phyloP scores from a whole-genome alignment of 2,113 vertebrate genomes.

The Uria lomvia region DNA sequence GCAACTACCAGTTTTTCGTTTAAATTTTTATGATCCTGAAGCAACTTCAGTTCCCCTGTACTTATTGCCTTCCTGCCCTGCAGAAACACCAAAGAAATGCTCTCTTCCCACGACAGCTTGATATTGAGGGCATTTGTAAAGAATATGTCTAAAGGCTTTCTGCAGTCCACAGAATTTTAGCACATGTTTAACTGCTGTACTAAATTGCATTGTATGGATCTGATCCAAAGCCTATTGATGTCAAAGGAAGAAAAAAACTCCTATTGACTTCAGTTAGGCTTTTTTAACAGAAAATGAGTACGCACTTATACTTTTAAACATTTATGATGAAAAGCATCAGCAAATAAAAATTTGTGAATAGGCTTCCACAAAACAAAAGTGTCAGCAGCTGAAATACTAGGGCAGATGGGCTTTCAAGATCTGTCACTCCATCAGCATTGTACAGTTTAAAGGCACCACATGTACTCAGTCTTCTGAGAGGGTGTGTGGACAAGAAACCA shows the following conservation, averaged over 20 bases:
- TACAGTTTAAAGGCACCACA: constrained; percentile 35
- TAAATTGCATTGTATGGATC: constrained; percentile 1
- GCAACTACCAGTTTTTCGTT: neutral
- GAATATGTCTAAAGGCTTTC: neutral
- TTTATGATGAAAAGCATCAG: constrained; percentile 9
- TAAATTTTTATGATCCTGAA: neutral
- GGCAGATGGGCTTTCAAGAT: constrained; percentile 49
- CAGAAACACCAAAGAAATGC: neutral
- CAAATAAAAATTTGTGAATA: constrained; percentile 52
- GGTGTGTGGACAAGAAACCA: neutral
- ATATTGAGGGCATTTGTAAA: neutral
- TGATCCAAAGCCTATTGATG: constrained; percentile 30
- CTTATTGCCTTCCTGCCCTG: neutral
- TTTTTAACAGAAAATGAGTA: constrained; percentile 3
- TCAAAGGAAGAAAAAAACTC: constrained; percentile 39
- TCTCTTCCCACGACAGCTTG: neutral
- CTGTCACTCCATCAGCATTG: constrained; percentile 35
- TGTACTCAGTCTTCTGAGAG: neutral
- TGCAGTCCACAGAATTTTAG: neutral
- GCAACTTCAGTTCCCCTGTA: neutral
- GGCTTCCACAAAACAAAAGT: constrained; percentile 25
- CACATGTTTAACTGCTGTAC: neutral
- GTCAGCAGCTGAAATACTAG: constrained; percentile 37
- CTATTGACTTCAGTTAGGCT: neutral
- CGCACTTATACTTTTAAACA: constrained; percentile 23